Evolutionary conservation across 2,797 vertebrate species (phyloP).

Genomic region (Ctenopoma multispine): DNA sequence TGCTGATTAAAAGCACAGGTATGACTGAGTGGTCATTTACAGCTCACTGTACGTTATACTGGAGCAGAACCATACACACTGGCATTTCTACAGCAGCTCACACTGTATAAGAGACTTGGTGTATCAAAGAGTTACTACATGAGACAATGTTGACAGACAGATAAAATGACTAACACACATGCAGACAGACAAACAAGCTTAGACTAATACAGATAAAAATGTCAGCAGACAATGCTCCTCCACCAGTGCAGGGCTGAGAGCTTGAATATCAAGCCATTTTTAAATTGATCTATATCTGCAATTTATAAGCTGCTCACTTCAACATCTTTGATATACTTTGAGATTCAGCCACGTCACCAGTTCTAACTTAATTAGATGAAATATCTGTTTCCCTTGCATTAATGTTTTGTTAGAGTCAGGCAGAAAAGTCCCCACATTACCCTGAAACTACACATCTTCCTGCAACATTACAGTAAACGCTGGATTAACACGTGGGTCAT

Average conservation of each 20-base stretch:
- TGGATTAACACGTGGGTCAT: neutral
- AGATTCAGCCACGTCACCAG: neutral
- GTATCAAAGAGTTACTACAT: conserved; percentile 5
- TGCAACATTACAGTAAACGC: neutral
- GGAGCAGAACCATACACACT: conserved; percentile 15
- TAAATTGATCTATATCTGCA: neutral
- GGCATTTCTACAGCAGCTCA: conserved; percentile 6
- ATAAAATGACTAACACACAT: neutral
- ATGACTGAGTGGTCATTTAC: conserved; percentile 27
- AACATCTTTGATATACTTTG: neutral
- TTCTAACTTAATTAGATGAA: neutral
- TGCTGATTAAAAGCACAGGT: conserved; percentile 57
- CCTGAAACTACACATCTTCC: neutral
- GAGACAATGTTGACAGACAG: conserved; percentile 13
- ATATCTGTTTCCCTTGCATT: neutral
- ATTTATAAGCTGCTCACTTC: neutral
- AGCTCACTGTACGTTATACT: conserved; percentile 1
- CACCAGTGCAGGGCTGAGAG: conserved; percentile 40
- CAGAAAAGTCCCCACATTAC: neutral
- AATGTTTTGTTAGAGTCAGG: neutral
- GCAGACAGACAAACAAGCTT: conserved; percentile 24
- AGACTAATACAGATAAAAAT: conserved; percentile 29
- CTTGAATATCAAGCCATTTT: conserved; percentile 5
- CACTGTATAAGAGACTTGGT: no score
- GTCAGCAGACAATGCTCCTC: conserved; percentile 63